Evolutionary conservation across 2,888 invertebrate genomes (phyloP).

Genomic region (Ichneumoninae sp.): DNA sequence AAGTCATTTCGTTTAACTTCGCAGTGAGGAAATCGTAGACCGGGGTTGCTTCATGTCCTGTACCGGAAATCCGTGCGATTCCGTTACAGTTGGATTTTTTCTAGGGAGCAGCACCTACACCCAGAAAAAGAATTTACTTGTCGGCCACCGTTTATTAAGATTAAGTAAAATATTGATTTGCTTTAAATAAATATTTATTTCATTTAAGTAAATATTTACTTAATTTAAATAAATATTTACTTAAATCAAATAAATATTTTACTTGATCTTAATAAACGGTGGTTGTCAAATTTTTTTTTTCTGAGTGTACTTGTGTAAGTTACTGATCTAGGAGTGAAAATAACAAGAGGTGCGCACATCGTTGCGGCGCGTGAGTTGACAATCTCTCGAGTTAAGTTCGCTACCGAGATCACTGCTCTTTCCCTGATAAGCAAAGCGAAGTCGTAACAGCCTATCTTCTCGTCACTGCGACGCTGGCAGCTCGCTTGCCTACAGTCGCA

Average conservation of each 20-base stretch:
- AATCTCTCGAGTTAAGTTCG: neutral
- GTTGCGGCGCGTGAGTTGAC: neutral
- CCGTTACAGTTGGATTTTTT: neutral
- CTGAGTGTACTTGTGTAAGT: neutral
- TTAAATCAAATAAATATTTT: too few species aligned
- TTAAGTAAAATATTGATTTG: too few species aligned
- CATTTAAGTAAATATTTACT: too few species aligned
- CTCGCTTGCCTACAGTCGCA: neutral
- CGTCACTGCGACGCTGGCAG: neutral
- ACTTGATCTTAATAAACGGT: too few species aligned
- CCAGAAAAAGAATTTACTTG: too few species aligned
- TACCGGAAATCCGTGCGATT: neutral
- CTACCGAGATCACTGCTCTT: neutral
- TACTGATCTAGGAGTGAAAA: neutral
- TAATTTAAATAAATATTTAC: too few species aligned
- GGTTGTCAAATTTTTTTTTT: too few species aligned
- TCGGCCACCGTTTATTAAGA: too few species aligned
- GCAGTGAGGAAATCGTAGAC: too few species aligned
- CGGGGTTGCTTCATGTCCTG: neutral
- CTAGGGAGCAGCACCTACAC: neutral
- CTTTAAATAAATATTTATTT: too few species aligned
- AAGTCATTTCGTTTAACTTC: too few species aligned
- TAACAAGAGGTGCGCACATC: neutral
- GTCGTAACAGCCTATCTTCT: neutral
- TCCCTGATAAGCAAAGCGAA: neutral